Percentiles rank a stretch among this genome's conserved stretches.
phyloP scores from a whole-genome alignment of 1,140 invertebrate species.

The Heliconius nattereri region DNA sequence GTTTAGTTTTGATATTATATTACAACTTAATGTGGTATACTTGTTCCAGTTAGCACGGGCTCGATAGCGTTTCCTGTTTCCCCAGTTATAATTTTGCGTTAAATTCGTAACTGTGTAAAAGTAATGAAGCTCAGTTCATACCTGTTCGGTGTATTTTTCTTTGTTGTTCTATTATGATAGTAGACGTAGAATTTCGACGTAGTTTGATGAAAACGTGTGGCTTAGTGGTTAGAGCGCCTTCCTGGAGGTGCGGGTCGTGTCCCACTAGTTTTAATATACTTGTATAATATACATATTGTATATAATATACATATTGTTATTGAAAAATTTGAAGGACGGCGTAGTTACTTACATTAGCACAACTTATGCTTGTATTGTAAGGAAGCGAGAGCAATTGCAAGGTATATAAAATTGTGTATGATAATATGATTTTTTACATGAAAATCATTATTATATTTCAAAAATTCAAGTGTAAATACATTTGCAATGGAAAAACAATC shows the following conservation, averaged over 20 bases:
- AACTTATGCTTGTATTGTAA: background rate
- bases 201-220: too few species aligned
- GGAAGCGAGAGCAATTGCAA: background rate
- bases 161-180: too few species aligned
- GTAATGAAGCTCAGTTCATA: background rate
- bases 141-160: too few species aligned
- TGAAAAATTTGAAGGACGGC: background rate
- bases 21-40: background rate
- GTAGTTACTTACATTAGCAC: background rate
- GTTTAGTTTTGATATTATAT: background rate
- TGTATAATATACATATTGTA: too few species aligned
- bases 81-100: background rate
- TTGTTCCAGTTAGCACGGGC: background rate
- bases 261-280: too few species aligned
- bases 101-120: background rate
- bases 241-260: too few species aligned
- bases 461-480: background rate
- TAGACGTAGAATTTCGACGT: too few species aligned
- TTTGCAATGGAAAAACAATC: background rate
- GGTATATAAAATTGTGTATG: background rate
- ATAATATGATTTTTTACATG: too few species aligned
- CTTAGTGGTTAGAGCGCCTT: too few species aligned
- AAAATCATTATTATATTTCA: background rate
- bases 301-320: too few species aligned
- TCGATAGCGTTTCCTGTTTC: background rate